Conservation (phyloP, 1,140 invertebrate genomes). For the Linepithema humile region DNA sequence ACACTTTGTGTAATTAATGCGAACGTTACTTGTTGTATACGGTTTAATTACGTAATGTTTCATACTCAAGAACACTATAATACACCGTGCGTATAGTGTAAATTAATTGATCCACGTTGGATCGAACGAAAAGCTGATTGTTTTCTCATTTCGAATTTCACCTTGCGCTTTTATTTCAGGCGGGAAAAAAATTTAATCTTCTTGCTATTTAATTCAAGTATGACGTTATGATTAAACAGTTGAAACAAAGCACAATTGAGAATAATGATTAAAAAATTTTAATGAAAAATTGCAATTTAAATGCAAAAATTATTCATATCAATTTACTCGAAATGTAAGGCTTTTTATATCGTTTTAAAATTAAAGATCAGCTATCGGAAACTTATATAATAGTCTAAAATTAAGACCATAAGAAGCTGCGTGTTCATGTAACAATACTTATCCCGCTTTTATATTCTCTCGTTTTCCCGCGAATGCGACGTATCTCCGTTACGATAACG, state of each 20-base stretch:
- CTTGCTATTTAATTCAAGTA: neutral
- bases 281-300: neutral
- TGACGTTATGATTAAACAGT: no score
- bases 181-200: neutral
- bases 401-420: neutral
- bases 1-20: conserved; percentile 38
- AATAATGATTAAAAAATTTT: neutral
- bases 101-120: conserved; percentile 18
- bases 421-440: neutral
- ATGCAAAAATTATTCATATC: neutral
- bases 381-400: neutral
- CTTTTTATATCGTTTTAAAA: neutral
- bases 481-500: conserved; percentile 38
- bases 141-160: neutral
- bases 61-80: neutral
- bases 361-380: neutral
- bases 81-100: neutral
- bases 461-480: neutral
- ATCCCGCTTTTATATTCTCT: conserved; percentile 7
- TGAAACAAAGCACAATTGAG: no score
- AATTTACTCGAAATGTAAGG: neutral
- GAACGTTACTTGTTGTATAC: neutral
- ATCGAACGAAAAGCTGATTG: neutral
- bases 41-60: conserved; percentile 44
- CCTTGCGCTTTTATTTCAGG: neutral